Conservation (phyloP, 92 coral and sea anemone species). For the Umimayanthus kanabou region DNA sequence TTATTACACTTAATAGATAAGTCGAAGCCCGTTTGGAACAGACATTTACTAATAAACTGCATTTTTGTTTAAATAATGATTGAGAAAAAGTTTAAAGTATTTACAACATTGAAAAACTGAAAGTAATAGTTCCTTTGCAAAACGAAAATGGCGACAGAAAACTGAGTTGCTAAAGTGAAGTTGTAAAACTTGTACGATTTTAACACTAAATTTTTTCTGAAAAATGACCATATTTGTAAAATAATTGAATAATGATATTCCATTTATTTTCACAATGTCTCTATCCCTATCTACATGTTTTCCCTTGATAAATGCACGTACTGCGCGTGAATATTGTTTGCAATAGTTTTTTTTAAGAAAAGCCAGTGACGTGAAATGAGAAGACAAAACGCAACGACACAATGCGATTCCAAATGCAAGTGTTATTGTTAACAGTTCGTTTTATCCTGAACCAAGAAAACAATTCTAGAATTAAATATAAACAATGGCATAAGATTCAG, state of each 20-base stretch:
- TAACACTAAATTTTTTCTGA: neutral
- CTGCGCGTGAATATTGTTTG: neutral
- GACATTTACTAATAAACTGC: neutral
- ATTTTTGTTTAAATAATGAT: neutral
- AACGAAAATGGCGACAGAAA: neutral
- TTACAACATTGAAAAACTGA: neutral
- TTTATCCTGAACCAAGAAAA: neutral
- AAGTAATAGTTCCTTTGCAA: neutral
- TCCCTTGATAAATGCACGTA: neutral
- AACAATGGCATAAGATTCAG: conserved; percentile 11
- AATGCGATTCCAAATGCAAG: neutral
- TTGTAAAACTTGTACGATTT: neutral
- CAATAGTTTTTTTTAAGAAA: neutral
- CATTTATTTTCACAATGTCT: neutral
- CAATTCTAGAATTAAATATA: neutral
- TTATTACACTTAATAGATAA: neutral
- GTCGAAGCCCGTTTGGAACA: neutral
- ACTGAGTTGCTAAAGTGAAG: neutral
- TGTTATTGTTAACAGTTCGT: neutral
- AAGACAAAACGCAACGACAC: neutral
- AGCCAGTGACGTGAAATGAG: neutral
- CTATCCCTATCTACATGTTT: neutral
- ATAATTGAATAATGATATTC: neutral
- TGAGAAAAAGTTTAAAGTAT: neutral
- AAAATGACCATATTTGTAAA: neutral